Conservation (phyloP, 2,797 vertebrate genomes). For the Anableps anableps region DNA sequence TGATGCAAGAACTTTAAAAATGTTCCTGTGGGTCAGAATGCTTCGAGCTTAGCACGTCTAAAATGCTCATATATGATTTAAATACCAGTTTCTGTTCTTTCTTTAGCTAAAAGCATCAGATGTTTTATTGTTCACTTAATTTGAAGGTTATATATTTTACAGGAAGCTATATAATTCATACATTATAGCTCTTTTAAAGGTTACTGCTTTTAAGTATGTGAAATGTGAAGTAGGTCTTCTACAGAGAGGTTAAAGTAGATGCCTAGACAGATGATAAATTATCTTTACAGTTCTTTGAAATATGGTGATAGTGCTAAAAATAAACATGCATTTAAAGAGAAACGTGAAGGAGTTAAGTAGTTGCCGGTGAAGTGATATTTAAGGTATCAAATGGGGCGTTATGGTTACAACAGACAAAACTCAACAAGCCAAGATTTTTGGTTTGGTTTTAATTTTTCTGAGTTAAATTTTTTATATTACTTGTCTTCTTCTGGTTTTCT, state of each 20-base stretch:
- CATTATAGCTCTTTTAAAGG: not conserved
- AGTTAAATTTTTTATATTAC: not conserved
- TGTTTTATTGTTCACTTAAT: not conserved
- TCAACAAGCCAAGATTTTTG: not conserved
- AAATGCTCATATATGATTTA: no score
- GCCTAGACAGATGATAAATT: not conserved
- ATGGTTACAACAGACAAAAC: not conserved
- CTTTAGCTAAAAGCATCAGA: not conserved
- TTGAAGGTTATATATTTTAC: not conserved
- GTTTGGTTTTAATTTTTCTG: not conserved
- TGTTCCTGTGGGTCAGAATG: not conserved
- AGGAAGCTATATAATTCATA: not conserved
- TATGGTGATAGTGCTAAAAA: not conserved
- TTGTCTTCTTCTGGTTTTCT: constrained; percentile 14
- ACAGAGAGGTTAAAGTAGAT: not conserved
- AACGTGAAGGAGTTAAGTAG: not conserved
- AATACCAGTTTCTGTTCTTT: not conserved
- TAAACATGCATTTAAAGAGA: not conserved
- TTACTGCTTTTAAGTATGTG: not conserved
- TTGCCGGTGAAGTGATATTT: not conserved
- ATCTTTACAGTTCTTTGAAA: not conserved
- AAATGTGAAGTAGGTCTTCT: not conserved
- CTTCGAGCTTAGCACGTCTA: no score
- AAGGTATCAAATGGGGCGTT: not conserved
- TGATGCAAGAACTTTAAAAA: not conserved